phyloP scores from a whole-genome alignment of 2,113 vertebrate genomes.

The Sarotherodon lohbergeri region DNA sequence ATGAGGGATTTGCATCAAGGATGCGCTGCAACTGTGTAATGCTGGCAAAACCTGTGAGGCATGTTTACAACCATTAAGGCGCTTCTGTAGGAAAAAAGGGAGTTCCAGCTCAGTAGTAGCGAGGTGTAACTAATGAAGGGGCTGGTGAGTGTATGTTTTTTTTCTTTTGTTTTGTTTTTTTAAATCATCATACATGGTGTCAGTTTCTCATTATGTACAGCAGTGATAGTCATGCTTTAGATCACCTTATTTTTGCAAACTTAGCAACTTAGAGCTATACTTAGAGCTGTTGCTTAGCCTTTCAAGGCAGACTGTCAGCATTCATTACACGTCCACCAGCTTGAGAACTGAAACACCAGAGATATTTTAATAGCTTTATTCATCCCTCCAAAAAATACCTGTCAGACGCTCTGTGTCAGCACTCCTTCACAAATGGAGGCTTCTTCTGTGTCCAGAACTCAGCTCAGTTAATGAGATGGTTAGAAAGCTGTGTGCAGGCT shows the following conservation, averaged over 20 bases:
- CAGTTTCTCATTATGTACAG: not conserved
- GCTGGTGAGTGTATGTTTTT: not conserved
- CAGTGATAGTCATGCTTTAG: not conserved
- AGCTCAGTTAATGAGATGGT: not conserved
- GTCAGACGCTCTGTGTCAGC: not conserved
- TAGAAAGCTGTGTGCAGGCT: not conserved
- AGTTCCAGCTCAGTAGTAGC: not conserved
- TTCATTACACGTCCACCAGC: not conserved
- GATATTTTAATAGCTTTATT: not conserved
- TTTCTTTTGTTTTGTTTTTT: not conserved
- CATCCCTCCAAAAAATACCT: not conserved
- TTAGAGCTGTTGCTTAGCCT: not conserved
- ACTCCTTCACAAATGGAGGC: not conserved
- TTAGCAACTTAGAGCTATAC: no score
- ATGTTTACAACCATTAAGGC: not conserved
- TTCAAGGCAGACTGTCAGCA: not conserved
- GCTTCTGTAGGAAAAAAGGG: not conserved
- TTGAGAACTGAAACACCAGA: not conserved
- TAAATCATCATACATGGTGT: not conserved
- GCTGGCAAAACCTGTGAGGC: not conserved
- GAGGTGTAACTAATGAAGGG: not conserved
- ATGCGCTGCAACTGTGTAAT: not conserved
- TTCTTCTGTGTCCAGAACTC: not conserved
- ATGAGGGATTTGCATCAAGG: not conserved
- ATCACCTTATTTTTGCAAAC: not conserved